Conservation (phyloP, 2,113 vertebrate species). For the Leptobrachium leishanense region DNA sequence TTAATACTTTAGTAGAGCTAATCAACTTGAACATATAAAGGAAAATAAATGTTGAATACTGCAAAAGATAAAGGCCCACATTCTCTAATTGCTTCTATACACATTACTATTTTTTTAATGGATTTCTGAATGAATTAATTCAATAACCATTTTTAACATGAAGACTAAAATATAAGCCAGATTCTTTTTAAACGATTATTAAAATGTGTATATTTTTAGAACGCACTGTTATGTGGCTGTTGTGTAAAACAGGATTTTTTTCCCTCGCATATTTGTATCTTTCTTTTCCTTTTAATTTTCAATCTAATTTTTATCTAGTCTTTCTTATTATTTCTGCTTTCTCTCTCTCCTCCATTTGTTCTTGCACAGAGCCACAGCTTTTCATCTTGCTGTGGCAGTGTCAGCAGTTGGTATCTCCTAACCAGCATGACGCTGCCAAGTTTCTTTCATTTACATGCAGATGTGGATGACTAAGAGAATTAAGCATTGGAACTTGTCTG, state of each 20-base stretch:
- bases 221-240: constrained; percentile 6
- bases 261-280: constrained; percentile 6
- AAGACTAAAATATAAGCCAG: too few species aligned
- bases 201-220: constrained; percentile 28
- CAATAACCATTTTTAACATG: too few species aligned
- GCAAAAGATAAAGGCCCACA: too few species aligned
- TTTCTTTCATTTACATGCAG: constrained; percentile 52
- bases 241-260: constrained; percentile 24
- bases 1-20: too few species aligned
- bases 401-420: constrained; percentile 50
- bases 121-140: too few species aligned
- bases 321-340: constrained; percentile 37
- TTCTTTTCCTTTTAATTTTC: constrained; percentile 17
- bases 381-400: constrained; percentile 47
- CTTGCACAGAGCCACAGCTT: constrained; percentile 47
- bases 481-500: constrained; percentile 41
- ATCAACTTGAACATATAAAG: too few species aligned
- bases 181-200: too few species aligned
- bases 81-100: too few species aligned
- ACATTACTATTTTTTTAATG: too few species aligned
- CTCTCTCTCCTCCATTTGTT: constrained; percentile 45
- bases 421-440: constrained; percentile 46
- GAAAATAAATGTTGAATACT: too few species aligned
- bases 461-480: constrained; percentile 48
- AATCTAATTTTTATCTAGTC: constrained; percentile 40